Conservation (phyloP, 1,140 invertebrate genomes). For the Pseudoatta argentina region DNA sequence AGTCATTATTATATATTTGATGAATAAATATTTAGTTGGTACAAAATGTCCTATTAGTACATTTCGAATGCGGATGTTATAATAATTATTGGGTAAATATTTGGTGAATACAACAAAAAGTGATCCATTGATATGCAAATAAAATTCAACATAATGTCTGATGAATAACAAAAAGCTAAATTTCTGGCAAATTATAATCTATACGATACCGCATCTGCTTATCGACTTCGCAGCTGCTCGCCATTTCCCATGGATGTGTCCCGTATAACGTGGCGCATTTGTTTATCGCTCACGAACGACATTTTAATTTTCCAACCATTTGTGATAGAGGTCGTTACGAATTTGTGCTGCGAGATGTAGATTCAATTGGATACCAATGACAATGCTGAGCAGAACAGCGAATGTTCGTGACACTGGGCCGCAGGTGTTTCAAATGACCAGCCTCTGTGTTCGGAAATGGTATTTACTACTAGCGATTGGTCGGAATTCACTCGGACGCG, state of each 20-base stretch:
- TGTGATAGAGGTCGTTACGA: conserved; percentile 53
- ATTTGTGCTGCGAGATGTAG: conserved; percentile 53
- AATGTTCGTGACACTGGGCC: conserved; percentile 54
- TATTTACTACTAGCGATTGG: conserved; percentile 59
- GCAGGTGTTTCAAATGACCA: conserved; percentile 58
- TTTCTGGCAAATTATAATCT: conserved; percentile 21
- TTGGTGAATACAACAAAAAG: neutral
- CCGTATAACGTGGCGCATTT: conserved; percentile 21
- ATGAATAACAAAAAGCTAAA: conserved; percentile 20
- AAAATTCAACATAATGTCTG: neutral
- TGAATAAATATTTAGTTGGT: neutral
- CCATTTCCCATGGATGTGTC: neutral
- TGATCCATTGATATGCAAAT: neutral
- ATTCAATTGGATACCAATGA: conserved; percentile 62
- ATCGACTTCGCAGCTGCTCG: conserved; percentile 30
- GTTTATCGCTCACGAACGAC: conserved; percentile 57
- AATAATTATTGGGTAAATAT: neutral
- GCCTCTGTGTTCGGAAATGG: conserved; percentile 49
- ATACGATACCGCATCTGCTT: conserved; percentile 14
- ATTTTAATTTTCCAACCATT: conserved; percentile 55
- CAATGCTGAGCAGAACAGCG: conserved; percentile 27
- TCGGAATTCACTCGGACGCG: conserved; percentile 54
- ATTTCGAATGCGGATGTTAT: neutral
- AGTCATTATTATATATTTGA: neutral
- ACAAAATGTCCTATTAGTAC: neutral